A percentile compares a stretch with the other conserved stretches of the same genome.
These are phyloP conservation scores for Papilio xuthus DNA, from an alignment of 1,140 invertebrate genomes.

Conservation along the genomic window DNA sequence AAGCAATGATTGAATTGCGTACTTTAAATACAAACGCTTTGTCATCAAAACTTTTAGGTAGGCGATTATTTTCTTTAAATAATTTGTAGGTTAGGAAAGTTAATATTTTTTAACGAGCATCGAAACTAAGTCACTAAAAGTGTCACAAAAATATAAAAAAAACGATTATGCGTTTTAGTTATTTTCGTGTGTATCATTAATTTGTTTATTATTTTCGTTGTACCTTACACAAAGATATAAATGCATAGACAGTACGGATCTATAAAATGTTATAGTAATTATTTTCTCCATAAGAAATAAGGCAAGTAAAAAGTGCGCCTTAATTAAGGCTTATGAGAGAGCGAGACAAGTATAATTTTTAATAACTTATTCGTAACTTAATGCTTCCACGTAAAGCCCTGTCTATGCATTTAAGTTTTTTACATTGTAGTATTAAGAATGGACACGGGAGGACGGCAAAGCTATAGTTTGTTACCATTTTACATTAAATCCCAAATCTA, in stretches of 20 bases:
- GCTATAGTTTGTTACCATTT: conserved; percentile 45
- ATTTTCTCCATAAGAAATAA: neutral
- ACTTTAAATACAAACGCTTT: conserved; percentile 48
- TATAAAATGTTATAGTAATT: neutral
- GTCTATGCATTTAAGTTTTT: conserved; percentile 17
- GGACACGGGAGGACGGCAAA: conserved; percentile 13
- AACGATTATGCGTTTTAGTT: conserved; percentile 47
- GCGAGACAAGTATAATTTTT: neutral
- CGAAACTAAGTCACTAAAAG: conserved; percentile 71
- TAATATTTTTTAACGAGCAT: conserved; percentile 49
- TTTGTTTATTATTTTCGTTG: conserved; percentile 29
- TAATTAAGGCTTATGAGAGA: neutral
- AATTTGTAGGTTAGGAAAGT: conserved; percentile 48
- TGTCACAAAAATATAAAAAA: conserved; percentile 67
- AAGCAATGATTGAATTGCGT: conserved; percentile 10
- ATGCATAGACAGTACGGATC: neutral
- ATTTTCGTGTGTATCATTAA: conserved; percentile 41
- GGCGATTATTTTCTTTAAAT: conserved; percentile 41
- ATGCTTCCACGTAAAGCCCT: neutral
- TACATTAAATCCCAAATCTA: conserved; percentile 38
- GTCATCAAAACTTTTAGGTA: conserved; percentile 53
- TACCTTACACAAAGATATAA: conserved; percentile 25
- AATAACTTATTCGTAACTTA: neutral
- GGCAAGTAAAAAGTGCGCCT: too few species aligned
- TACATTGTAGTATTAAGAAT: conserved; percentile 20